phyloP scores from a whole-genome alignment of 2,888 invertebrate species.

The Brachynemurus nebulosus region DNA sequence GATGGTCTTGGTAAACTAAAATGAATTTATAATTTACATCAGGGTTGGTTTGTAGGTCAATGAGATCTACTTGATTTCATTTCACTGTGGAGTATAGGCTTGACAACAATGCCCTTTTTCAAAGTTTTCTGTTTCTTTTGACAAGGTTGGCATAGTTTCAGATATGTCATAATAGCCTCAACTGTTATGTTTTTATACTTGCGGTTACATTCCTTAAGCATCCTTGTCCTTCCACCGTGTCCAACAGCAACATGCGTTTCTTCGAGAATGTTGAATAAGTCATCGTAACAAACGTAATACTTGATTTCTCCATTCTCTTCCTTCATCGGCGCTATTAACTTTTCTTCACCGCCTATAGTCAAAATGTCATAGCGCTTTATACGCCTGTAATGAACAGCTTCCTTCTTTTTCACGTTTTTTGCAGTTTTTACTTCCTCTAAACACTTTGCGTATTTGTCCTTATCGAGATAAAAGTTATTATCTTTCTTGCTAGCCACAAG shows the following conservation, averaged over 20 bases:
- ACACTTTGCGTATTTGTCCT: constrained; percentile 4
- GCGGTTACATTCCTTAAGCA: too few relatives aligned
- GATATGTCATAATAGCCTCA: too few relatives aligned
- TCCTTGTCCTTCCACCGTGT: too few relatives aligned
- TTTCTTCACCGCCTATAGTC: constrained; percentile 1
- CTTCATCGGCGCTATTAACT: constrained; percentile 1
- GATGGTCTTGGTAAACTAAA: too few relatives aligned
- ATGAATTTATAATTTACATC: too few relatives aligned
- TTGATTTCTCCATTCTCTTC: constrained; percentile 4
- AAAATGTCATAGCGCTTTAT: constrained; percentile 2
- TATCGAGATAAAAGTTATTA: constrained; percentile 5
- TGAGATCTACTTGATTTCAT: too few relatives aligned
- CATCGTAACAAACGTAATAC: not conserved
- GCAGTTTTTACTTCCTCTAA: constrained; percentile 3
- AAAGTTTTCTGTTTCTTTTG: too few relatives aligned
- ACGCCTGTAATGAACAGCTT: constrained; percentile 3
- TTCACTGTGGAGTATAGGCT: too few relatives aligned
- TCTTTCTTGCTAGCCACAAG: constrained; percentile 1
- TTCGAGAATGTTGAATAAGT: constrained; percentile 1
- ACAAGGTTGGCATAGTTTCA: too few relatives aligned
- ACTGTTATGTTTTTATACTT: too few relatives aligned
- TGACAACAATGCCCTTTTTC: too few relatives aligned
- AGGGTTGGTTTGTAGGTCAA: too few relatives aligned
- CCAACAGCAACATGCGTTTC: constrained; percentile 18
- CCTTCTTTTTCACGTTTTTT: constrained; percentile 4